Percentiles rank a stretch among this genome's conserved stretches.
phyloP scores from a whole-genome alignment of 2,113 vertebrate genomes.

The Syngnathus floridae region DNA sequence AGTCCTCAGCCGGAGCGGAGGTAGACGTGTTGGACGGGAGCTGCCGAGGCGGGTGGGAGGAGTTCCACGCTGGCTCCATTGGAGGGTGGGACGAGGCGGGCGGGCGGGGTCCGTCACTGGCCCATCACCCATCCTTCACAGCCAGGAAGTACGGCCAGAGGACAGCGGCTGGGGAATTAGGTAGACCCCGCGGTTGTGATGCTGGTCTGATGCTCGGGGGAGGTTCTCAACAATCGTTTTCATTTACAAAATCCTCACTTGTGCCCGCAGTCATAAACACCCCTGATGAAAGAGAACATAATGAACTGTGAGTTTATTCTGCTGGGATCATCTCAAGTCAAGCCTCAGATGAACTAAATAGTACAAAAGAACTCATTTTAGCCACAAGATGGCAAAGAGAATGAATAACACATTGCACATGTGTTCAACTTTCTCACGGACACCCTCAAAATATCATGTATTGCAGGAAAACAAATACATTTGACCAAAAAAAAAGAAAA shows the following conservation, averaged over 20 bases:
- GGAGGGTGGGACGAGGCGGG: conserved; percentile 69
- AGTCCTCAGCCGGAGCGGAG: conserved; percentile 67
- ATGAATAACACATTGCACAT: neutral
- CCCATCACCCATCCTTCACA: conserved; percentile 90
- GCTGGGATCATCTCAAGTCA: neutral
- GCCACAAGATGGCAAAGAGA: neutral
- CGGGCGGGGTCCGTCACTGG: conserved; percentile 72
- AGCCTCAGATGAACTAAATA: neutral
- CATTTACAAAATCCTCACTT: conserved; percentile 28
- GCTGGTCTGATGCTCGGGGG: conserved; percentile 16
- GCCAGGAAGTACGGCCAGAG: conserved; percentile 62
- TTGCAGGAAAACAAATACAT: neutral
- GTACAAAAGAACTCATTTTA: neutral
- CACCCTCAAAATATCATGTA: neutral
- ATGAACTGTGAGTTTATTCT: neutral
- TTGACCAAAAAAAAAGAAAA: too few species aligned
- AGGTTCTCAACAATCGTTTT: conserved; percentile 23
- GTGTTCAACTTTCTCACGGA: too few species aligned
- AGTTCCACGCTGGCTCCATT: conserved; percentile 88
- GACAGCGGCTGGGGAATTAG: conserved; percentile 40
- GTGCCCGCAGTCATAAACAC: neutral
- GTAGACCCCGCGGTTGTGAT: conserved; percentile 19
- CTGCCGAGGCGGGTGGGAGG: conserved; percentile 66
- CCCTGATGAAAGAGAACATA: conserved; percentile 11
- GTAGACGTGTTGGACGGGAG: conserved; percentile 73